Evolutionary conservation across 2,888 invertebrate genomes (phyloP).

Genomic region (Labia minor): DNA sequence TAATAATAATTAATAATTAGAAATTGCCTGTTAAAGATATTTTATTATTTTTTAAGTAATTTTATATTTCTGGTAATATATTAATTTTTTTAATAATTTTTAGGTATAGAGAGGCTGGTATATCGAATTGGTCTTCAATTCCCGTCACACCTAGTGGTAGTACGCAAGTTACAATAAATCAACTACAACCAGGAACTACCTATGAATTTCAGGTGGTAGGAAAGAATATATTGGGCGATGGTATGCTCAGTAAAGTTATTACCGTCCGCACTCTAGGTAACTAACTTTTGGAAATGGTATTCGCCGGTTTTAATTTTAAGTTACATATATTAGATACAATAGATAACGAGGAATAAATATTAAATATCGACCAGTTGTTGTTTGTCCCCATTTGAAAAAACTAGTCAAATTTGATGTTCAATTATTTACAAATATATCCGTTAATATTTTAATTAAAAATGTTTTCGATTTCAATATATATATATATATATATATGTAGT

Average conservation of each 20-base stretch:
- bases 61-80: too few relatives aligned
- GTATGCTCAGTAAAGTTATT: constrained; percentile 89
- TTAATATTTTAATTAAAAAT: too few relatives aligned
- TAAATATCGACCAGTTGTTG: not conserved
- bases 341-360: not conserved
- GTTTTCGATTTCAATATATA: too few relatives aligned
- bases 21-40: too few relatives aligned
- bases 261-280: constrained; percentile 81
- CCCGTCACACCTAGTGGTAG: constrained; percentile 87
- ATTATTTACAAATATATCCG: too few relatives aligned
- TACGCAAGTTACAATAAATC: constrained; percentile 79
- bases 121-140: constrained; percentile 84
- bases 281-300: constrained; percentile 29
- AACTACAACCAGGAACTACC: constrained; percentile 76
- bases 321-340: not conserved
- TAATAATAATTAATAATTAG: too few relatives aligned
- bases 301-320: not conserved
- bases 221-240: constrained; percentile 87
- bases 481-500: too few relatives aligned
- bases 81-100: constrained; percentile 17
- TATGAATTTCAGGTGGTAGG: constrained; percentile 96
- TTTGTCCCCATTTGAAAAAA: too few relatives aligned
- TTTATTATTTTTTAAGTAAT: too few relatives aligned
- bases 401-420: too few relatives aligned
- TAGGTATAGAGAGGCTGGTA: constrained; percentile 73